Percentiles rank a stretch among this genome's conserved stretches.
phyloP scores from a whole-genome alignment of 2,113 vertebrate species.

The Symphodus melops region DNA sequence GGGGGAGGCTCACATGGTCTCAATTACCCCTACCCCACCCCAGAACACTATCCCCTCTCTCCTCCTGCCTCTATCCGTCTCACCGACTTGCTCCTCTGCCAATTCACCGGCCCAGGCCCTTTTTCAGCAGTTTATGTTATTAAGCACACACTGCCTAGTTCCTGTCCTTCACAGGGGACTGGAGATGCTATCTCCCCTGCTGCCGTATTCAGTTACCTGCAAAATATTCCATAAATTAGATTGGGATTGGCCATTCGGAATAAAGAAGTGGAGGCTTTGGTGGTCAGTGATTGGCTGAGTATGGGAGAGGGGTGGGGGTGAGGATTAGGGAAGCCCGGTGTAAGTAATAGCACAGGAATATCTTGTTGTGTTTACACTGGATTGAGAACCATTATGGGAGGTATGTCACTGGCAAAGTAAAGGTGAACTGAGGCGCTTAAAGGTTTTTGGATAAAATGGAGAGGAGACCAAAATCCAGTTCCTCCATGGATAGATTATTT shows the following conservation, averaged over 20 bases:
- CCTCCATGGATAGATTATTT: constrained; percentile 78
- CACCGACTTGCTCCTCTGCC: constrained; percentile 83
- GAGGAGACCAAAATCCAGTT: constrained; percentile 74
- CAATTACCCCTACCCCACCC: constrained; percentile 93
- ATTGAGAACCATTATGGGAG: constrained; percentile 68
- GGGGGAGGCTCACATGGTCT: constrained; percentile 97
- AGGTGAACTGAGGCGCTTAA: constrained; percentile 70
- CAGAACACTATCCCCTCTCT: constrained; percentile 86
- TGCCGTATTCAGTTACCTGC: constrained; percentile 94
- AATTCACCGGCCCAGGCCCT: constrained; percentile 81
- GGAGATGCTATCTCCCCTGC: constrained; percentile 96
- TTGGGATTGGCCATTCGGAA: constrained; percentile 86
- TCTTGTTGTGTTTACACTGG: constrained; percentile 81
- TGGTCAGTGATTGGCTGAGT: constrained; percentile 63
- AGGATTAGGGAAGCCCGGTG: constrained; percentile 40
- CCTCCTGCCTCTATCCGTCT: constrained; percentile 79
- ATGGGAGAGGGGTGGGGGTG: constrained; percentile 39
- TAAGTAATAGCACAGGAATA: constrained; percentile 73
- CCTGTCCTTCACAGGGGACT: constrained; percentile 96
- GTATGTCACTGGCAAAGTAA: constrained; percentile 77
- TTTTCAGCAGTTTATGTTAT: constrained; percentile 94
- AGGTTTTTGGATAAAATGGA: constrained; percentile 70
- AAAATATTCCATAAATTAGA: constrained; percentile 96
- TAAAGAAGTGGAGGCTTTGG: constrained; percentile 76
- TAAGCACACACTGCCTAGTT: constrained; percentile 96